These are phyloP conservation scores for Nemopilema nomurai DNA, from an alignment of 30 jellyfish, hydroid and myxozoan genomes.

Conservation along the genomic window DNA sequence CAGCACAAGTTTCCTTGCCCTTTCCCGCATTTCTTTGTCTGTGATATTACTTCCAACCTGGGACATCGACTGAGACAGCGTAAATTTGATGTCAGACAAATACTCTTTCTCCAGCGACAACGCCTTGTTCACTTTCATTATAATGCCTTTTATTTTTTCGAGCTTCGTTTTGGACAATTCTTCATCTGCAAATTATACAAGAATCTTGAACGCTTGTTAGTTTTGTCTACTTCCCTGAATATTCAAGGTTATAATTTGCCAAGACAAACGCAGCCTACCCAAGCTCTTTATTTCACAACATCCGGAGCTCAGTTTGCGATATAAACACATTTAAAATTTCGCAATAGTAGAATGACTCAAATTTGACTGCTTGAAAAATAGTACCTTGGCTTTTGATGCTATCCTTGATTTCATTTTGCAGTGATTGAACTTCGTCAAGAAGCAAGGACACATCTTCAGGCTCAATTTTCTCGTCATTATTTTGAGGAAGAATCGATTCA, in stretches of 20 bases:
- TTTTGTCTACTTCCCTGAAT: too few species aligned
- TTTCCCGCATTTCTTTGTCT: slow-evolving; percentile 2
- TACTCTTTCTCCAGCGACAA: slow-evolving; percentile 17
- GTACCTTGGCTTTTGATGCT: slow-evolving; percentile 2
- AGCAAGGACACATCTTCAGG: neutral
- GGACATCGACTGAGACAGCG: slow-evolving; percentile 38
- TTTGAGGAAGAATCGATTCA: slow-evolving; percentile 24
- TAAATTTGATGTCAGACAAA: slow-evolving; percentile 21
- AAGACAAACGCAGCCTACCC: too few species aligned
- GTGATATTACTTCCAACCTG: slow-evolving; percentile 13
- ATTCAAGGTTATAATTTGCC: too few species aligned
- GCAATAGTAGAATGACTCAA: neutral
- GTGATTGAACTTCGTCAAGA: slow-evolving; percentile 42
- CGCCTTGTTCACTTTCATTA: slow-evolving; percentile 19
- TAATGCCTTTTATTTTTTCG: slow-evolving; percentile 8
- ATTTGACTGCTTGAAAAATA: neutral
- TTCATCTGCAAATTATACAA: neutral
- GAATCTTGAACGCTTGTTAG: too few species aligned
- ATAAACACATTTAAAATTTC: neutral
- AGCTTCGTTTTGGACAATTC: slow-evolving; percentile 1
- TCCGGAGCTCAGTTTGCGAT: too few species aligned
- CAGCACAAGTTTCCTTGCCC: slow-evolving; percentile 10
- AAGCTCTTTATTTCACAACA: too few species aligned
- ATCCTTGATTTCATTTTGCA: slow-evolving; percentile 8
- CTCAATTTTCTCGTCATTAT: neutral